Base-by-base conservation (phyloP, 2,888 invertebrate species). In the Nesidiocoris tenuis region DNA sequence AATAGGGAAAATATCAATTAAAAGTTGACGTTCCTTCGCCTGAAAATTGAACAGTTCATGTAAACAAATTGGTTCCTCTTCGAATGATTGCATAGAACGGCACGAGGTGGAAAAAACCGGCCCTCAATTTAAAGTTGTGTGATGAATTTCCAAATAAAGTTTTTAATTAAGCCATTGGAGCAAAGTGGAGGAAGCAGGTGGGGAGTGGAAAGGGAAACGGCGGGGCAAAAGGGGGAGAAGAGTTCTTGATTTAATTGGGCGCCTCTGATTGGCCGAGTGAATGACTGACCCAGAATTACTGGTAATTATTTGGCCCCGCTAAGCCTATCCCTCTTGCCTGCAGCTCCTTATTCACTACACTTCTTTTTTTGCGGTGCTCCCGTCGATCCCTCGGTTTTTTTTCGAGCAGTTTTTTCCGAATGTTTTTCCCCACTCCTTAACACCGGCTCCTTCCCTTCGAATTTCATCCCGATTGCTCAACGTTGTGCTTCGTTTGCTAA, bases 71-170 rank as follows among this genome's bases (percentile, higher is more conserved):
- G 75, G 75, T 68, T 68, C 25, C 75, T 75, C 67, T 66, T 75
- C 75, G 61, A 75, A 75, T 68, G 65, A 75, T 75, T 68, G 75
- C 75, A 61, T 55, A 68, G 75, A 75, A 23, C 75, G 68, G 57
- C 75, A 68, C 21, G 55, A 19, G 22, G 22, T 54, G 67, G 67
- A 68, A 68, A 75, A 75, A 59, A 23, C 23, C 61, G 61, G 57
- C 75, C 68, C 75, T 75, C 75, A 75, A 75, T 75, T 75, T 75
- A 75, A 75, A 75, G 75, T 75, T 75, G 68, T 68, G 68, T 75
- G 75, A 75, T 75, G 75, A 75, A 75, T 75, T 75, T 75, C 75
- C 75, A 75, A 67, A 75, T 75, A 75, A 75, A 75, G 75, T 75
- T 75, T 75, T 75, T 75, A 75, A 75, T 75, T 75, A 75, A 75